Evolutionary conservation across 2,797 vertebrate species (phyloP), one percentile per base, ranked within the genome.

Genomic region (Aeoliscus strigatus): DNA sequence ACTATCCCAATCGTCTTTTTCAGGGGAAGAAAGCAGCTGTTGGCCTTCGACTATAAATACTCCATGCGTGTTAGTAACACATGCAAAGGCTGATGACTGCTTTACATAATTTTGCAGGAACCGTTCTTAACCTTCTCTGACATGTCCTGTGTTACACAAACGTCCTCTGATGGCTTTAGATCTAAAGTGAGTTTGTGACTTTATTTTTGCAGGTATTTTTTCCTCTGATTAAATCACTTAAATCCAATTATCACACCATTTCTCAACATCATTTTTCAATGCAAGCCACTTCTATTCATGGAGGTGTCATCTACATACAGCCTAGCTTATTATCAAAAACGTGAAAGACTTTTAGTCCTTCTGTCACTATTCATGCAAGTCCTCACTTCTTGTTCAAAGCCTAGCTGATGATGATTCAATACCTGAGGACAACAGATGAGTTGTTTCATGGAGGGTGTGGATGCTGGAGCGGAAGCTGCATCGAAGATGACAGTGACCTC

Each of bases 401-500:
- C 27, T 27, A 17, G 14, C 18, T 21, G 18, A 3, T 21, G 18
- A 25, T 11, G 23, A 33, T 15, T 30, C 11, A 41, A 12, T 14
- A 27, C 35, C 17, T 15, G 14, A 14, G 27, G 50, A 27, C 55
- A 16, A 9, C 25, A 31, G 8, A 28, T 47, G 27, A 36, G 39
- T 14, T 27, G 17, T 27, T 38, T 38, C 32, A 32, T 44, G 21
- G 25, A 27, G 33, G 2, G 27, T 33, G 10, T n/a, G 16, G 27
- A 10, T 14, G 11, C 26, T 25, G 4, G n/a, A 57, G 31, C 17
- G 10, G 23, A 43, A 53, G 17, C 15, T 23, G 31, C 66, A 71
- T 50, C 1, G 26, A 64, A 49, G 51, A 56, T 40, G 68, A 63
- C 52, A 16, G 32, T 2, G 43, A 72, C 72, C 73, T 70, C 60